Conservation (phyloP, 2,113 vertebrate genomes). For the Isurus oxyrinchus region DNA sequence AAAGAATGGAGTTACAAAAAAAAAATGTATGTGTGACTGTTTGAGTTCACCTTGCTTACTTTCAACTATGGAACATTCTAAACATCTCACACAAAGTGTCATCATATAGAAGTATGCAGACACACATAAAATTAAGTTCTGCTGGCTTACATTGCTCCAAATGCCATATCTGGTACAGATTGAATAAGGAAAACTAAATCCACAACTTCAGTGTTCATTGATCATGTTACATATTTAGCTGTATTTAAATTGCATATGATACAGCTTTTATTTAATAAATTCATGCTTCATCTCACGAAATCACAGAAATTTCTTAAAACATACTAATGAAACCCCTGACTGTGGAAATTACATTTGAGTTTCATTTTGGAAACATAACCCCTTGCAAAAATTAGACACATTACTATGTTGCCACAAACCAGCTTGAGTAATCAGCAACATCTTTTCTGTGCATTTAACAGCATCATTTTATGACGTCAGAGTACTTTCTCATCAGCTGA, state of each 20-base stretch:
- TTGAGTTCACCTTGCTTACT: not conserved
- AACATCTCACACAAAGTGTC: not conserved
- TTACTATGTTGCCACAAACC: not conserved
- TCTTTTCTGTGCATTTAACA: not conserved
- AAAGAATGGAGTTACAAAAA: not conserved
- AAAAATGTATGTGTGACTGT: not conserved
- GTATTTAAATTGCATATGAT: not conserved
- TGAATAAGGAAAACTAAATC: not conserved
- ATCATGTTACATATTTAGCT: not conserved
- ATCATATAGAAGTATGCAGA: not conserved
- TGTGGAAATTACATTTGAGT: not conserved
- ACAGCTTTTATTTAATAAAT: not conserved
- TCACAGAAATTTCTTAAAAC: not conserved
- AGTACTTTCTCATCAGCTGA: not conserved
- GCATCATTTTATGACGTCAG: not conserved
- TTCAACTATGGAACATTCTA: not conserved
- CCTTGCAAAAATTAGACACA: not conserved
- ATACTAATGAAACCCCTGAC: not conserved
- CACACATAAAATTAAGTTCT: not conserved
- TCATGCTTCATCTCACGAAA: not conserved
- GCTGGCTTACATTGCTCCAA: not conserved
- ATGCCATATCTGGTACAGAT: not conserved
- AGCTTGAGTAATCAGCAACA: not conserved
- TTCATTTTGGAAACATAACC: not conserved
- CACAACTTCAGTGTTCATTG: not conserved